Base-by-base conservation (phyloP, 2,113 vertebrate genomes). In the Eurypyga helias region DNA sequence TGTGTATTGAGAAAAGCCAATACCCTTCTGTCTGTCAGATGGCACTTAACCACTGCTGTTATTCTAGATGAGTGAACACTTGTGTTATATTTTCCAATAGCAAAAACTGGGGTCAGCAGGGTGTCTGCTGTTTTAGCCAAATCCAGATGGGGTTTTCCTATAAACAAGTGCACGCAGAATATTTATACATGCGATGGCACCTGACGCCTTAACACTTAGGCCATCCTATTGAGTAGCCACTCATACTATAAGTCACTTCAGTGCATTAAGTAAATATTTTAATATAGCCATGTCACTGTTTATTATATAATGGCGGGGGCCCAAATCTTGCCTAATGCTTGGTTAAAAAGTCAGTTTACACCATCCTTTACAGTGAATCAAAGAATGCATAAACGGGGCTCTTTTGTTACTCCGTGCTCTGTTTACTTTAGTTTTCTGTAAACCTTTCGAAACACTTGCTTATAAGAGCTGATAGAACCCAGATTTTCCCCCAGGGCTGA, bases 181-280 rank as follows among this genome's bases (percentile, higher is more conserved):
- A 99, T 99, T 99, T 99, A 99, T 98, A 99, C 98, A 99, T 98
- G 98, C 99, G 97, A 98, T 99, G 99, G 99, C 99, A 99, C 99
- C 99, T 99, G 99, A 99, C 99, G 99, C 99, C 99, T 99, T 98
- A 99, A 99, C 99, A 99, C 99, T 99, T 98, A 98, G 99, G 99
- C 99, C 99, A 99, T 98, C 99, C 98, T 99, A 99, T 99, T 99
- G 99, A 99, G 99, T 99, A 99, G 98, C 99, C 98, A 98, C 98
- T 99, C 99, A 99, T 99, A 98, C 99, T 99, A 99, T 99, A 99
- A 99, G 99, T 99, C 99, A 99, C 99, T 99, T 99, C 98, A 98
- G 98, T 98, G 99, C 98, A 99, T 99, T 98, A 99, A 99, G 99
- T 99, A 99, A 99, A 99, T 99, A 99, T 99, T 99, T 99, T 99